phyloP scores from a whole-genome alignment of 2,797 vertebrate species.

The Gymnoscopelus microlampas region DNA sequence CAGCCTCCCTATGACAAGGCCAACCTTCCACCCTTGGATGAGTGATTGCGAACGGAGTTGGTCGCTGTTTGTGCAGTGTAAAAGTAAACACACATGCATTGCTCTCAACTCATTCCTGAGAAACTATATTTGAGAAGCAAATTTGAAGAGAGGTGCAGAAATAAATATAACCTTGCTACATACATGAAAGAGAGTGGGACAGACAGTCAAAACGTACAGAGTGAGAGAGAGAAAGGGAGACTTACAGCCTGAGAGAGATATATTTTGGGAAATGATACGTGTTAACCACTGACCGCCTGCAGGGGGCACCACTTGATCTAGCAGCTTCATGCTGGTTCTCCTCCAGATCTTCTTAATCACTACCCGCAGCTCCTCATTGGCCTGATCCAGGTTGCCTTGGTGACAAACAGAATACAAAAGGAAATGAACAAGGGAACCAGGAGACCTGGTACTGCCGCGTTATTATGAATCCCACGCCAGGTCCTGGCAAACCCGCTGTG shows the following conservation, averaged over 20 bases:
- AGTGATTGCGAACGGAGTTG: too few relatives aligned
- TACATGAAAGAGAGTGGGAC: not conserved
- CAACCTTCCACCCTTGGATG: too few relatives aligned
- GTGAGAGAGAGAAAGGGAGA: not conserved
- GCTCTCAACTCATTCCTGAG: not conserved
- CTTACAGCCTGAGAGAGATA: too few relatives aligned
- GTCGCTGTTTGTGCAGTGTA: not conserved
- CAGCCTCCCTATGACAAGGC: too few relatives aligned
- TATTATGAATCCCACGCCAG: too few relatives aligned
- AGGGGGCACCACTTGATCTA: constrained; percentile 97
- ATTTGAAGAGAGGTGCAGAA: constrained; percentile 4
- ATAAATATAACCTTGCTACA: constrained; percentile 1
- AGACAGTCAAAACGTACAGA: not conserved
- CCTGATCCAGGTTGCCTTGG: constrained; percentile 95
- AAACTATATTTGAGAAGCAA: constrained; percentile 15
- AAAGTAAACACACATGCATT: constrained; percentile 1
- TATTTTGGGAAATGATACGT: too few relatives aligned
- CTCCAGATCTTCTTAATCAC: constrained; percentile 99
- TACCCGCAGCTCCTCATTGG: constrained; percentile 95
- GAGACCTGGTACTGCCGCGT: too few relatives aligned
- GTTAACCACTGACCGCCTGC: constrained; percentile 91
- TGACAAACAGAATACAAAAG: constrained; percentile 11
- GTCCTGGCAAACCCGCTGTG: too few relatives aligned
- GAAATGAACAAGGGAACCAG: too few relatives aligned
- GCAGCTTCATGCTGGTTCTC: constrained; percentile 97